Base-by-base conservation (phyloP, 2,797 vertebrate species). In the Enteromius viviparus region DNA sequence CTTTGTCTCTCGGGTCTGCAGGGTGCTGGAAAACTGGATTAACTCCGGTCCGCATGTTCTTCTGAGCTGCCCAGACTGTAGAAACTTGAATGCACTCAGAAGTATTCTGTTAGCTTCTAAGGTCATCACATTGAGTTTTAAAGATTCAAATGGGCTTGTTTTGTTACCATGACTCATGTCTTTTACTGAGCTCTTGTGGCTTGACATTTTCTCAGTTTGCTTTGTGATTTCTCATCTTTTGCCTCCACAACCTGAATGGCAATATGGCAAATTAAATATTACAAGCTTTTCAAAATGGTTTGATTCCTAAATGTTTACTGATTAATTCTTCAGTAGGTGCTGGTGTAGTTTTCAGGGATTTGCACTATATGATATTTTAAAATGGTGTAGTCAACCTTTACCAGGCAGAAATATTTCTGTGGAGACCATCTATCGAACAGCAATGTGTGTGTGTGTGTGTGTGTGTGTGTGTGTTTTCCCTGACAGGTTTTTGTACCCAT, bases 401-500 rank as follows among this genome's bases (percentile, higher is more conserved):
- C 53, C 58, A 42, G 55, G 21, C 69, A 65, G 83, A 60, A 65
- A 68, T 77, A 85, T 88, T 84, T 87, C 69, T n/a, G 19, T 49
- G 62, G 74, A 81, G 62, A 53, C 71, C 77, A 88, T 89, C 80
- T 83, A 85, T 88, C 87, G 87, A 76, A 62, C 66, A 53, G 76
- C 53, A 58, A 62, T 81, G 58, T 29, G 26, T 81, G 68, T 55
- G 3, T 10, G 49, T 19, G 49, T 21, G 19, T 10, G 47, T 55
- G 3, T 55, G 47, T 49, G 49, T 19, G 17, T 11, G 42, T 42
- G 42, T 42, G 42, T 42, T 58, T 58, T 58, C 21, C 53, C n/a
- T 23, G 47, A 47, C 77, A 74, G 49, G 53, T 82, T 84, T 84
- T 84, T 80, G 79, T 84, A 85, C 60, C 81, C 68, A 49, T 86